Evolutionary conservation across 2,888 invertebrate genomes (phyloP), one percentile per base, ranked within the genome.

Genomic region (Phortica okadai): DNA sequence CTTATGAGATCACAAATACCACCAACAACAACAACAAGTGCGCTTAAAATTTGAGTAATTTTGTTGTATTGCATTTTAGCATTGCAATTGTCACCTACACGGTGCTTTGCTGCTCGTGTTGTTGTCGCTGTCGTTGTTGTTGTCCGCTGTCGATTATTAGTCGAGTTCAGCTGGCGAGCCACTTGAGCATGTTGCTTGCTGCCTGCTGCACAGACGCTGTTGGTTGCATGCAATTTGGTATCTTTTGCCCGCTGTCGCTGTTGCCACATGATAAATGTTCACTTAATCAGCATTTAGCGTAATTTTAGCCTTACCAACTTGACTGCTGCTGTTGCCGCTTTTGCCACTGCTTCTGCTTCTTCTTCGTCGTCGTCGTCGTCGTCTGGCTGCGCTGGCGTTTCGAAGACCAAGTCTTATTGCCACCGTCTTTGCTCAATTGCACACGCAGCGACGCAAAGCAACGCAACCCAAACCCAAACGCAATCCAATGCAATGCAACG

Each of bases 241-340:
- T 11, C 50, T 50, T 8, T 14, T 50, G 50, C 8, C 50, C 14
- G 50, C 50, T 50, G 64, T 54, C 25, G 50, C 50, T 42, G 33
- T 33, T 33, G 70, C 77, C 84, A 76, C 74, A 89, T 91, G 90
- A 90, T 91, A 90, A 91, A 90, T 91, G 89, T 89, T 84, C 90
- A 90, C 91, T 91, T 90, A 91, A 91, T 91, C 91, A 91, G 91
- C 91, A 89, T 91, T 90, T 90, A 90, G 91, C 91, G 90, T 90
- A 90, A 90, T 90, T 90, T 91, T 84, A 91, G 91, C 90, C 89
- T 83, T 89, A 86, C 86, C 83, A 88, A 85, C 85, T 88, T 84
- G 78, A 74, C 73, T 67, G 73, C 76, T 77, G 54, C 76, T 76
- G 75, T 78, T 76, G 78, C 16, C 56, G 7, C 10, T 45, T 42